Conservation (phyloP, 2,888 invertebrate species). For the Acleris cristana region DNA sequence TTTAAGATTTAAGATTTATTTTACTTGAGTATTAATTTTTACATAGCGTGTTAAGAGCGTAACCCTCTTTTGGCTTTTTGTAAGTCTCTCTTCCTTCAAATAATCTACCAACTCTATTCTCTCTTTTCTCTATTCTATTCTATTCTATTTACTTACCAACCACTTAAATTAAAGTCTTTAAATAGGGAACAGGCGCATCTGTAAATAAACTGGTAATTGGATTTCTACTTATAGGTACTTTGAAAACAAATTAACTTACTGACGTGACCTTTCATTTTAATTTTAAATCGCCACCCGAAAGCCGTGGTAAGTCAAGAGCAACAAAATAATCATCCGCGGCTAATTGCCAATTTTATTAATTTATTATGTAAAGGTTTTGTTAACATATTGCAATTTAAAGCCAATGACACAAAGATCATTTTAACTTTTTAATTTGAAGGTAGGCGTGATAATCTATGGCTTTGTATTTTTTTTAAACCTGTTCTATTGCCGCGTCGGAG, state of each 20-base stretch:
- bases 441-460: conserved; percentile 33
- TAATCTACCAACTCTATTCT: too few relatives aligned
- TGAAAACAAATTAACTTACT: not conserved
- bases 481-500: conserved; percentile 22
- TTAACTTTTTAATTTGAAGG: conserved; percentile 31
- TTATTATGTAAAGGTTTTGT: not conserved
- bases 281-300: not conserved
- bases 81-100: too few relatives aligned
- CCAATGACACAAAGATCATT: not conserved
- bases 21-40: too few relatives aligned
- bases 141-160: too few relatives aligned
- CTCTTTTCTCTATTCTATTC: too few relatives aligned
- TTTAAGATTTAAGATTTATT: too few relatives aligned
- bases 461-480: conserved; percentile 33
- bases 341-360: not conserved
- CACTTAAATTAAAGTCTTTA: too few relatives aligned
- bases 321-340: not conserved
- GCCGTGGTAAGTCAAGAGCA: too few relatives aligned
- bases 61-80: too few relatives aligned
- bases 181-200: too few relatives aligned
- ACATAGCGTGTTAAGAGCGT: too few relatives aligned
- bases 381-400: too few relatives aligned
- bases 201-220: not conserved
- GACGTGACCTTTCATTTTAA: conserved; percentile 3
- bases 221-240: not conserved